Base-by-base conservation (phyloP, 2,888 invertebrate species). In the Petrolisthes cinctipes region DNA sequence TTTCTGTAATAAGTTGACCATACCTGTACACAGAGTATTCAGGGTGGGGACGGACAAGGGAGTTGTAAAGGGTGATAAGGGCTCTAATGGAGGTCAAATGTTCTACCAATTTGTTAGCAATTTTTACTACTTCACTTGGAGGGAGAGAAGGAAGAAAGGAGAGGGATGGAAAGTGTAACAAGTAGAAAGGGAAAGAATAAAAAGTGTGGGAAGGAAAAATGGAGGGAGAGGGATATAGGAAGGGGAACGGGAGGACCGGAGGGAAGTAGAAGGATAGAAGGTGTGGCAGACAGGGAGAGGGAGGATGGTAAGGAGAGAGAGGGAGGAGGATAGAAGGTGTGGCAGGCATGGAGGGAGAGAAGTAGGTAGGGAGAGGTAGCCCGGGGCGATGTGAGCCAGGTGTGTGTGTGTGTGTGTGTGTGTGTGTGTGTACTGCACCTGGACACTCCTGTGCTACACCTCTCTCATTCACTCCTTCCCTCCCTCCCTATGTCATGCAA, bases 381-480 rank as follows among this genome's bases (percentile, higher is more conserved):
- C 20, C n/a, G 20, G 80, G 20, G n/a, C 23, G 56, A 57, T 56
- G 20, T 56, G 61, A 53, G 53, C 37, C 37, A 37, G 37, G 81
- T 66, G 20, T 14, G 14, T 11, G 23, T 11, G 23, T 80, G 57
- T 80, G 78, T 78, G 37, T 80, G 78, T 78, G 37, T 56, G 14
- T 6, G 6, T 37, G 37, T 37, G 37, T 37, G 37, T 37, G 14
- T 23, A 7, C 37, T 66, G 66, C 56, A 53, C 53, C 81, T 61
- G 14, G n/a, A 23, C 81, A 17, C 81, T 81, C 81, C 61, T 81
- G 17, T 61, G 61, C 61, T 61, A 61, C 61, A 61, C n/a, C 14
- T 56, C 20, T 71, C 71, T 71, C n/a, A 6, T n/a, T 71, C 71
- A 6, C 71, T 71, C 75, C 51, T 1, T 75, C 23, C n/a, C 37